Base-by-base conservation (phyloP, 2,113 vertebrate species). In the Grallaria varia region DNA sequence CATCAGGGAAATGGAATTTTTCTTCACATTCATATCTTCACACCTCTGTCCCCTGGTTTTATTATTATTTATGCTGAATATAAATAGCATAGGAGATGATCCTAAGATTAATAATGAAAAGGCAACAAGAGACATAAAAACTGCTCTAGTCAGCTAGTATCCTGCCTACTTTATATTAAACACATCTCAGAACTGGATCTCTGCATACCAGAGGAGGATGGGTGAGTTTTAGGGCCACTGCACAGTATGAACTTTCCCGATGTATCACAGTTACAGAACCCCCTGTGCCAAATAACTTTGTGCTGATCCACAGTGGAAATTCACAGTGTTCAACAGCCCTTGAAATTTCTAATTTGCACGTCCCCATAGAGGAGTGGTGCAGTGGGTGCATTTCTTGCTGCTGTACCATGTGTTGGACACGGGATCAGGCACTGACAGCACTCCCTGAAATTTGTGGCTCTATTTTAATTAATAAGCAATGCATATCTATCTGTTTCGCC, bases 21-120 rank as follows among this genome's bases (percentile, higher is more conserved):
- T 59, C 49, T 89, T 95, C 95, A 72, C 77, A 74, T 82, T 95
- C 73, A 58, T 23, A 14, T 71, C 69, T 68, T 45, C 56, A 13
- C 50, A 89, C 62, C 86, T 93, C 85, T 84, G 67, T 85, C 55
- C 96, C 73, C 78, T 82, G 42, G 47, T 66, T 87, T 89, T 97
- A 95, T 97, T 91, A 95, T 88, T 94, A 96, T 95, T 95, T 94
- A 90, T 93, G 72, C 67, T 91, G 85, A 82, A 95, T 89, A 94
- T 89, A 84, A 96, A 93, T 89, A 95, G 86, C 89, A 56, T 53
- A 92, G 64, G 49, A 96, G 84, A 90, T 21, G 53, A 89, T 69
- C 37, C 35, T 90, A 91, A 95, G 47, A 86, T 88, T 82, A 97
- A 93, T 78, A 80, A 85, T 63, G 93, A 76, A 95, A 89, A 94